Conservation (phyloP, 2,888 invertebrate genomes). For the Parnassius smintheus region DNA sequence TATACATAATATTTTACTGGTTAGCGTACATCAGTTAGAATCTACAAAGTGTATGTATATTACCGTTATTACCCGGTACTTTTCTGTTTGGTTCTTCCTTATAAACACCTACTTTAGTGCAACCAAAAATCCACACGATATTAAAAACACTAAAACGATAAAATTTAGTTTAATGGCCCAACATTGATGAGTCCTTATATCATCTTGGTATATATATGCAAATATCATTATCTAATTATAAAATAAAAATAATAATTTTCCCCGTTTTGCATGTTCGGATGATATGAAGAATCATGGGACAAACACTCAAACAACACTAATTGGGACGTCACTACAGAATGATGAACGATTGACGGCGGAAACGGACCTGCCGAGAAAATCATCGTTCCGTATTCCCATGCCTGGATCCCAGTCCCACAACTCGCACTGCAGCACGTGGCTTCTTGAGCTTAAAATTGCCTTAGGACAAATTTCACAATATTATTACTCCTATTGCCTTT, state of each 20-base stretch:
- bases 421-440: slow-evolving; percentile 87
- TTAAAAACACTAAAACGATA: slow-evolving; percentile 46
- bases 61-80: slow-evolving; percentile 2
- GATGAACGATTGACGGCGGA: slow-evolving; percentile 38
- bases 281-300: slow-evolving; percentile 28
- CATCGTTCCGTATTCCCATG: slow-evolving; percentile 89
- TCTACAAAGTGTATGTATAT: background rate
- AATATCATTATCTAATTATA: background rate
- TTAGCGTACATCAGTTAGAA: slow-evolving; percentile 13
- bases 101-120: slow-evolving; percentile 25
- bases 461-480: slow-evolving; percentile 74
- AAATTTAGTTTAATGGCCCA: slow-evolving; percentile 35
- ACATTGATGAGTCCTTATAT: slow-evolving; percentile 45
- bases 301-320: slow-evolving; percentile 42
- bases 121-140: slow-evolving; percentile 38
- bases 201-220: slow-evolving; percentile 33
- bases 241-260: too few relatives aligned
- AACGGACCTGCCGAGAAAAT: slow-evolving; percentile 91
- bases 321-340: slow-evolving; percentile 46
- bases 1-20: slow-evolving; percentile 1
- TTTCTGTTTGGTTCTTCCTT: background rate
- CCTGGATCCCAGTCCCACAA: slow-evolving; percentile 93
- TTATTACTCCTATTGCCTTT: slow-evolving; percentile 27
- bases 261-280: slow-evolving; percentile 15
- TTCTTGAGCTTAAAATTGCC: slow-evolving; percentile 88